Evolutionary conservation across 2,797 vertebrate genomes (phyloP), one percentile per base, ranked within the genome.

Genomic region (Sebastes minor): DNA sequence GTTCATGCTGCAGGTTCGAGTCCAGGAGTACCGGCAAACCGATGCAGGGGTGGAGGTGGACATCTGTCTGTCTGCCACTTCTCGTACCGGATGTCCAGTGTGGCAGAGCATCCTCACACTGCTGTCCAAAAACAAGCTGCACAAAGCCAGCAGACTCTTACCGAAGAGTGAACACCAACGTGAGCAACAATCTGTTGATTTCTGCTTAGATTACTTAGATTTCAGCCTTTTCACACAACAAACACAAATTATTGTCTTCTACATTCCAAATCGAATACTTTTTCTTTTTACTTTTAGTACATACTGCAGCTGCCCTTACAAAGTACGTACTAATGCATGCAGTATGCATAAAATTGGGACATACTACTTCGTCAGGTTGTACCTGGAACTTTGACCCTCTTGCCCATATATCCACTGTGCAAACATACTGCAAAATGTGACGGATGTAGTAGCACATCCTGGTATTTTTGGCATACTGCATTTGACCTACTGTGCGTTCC

Each of bases 41-140:
- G 80, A 86, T 10, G 52, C 65, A 4, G 93, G 94, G 4, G 94
- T 93, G 71, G 95, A 95, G 81, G 95, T 95, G 80, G 94, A 95
- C 80, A 49, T 96, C 65, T 33, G 67, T 33, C 84, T 95, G 61
- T 87, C 87, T 16, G 92, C 92, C 25, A 74, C 66, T 1, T 91
- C 89, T 38, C 74, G 74, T 4, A 80, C 67, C 1, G 76, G 88
- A 11, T 71, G 77, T 20, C 55, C 53, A 0, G 86, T 95, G 70
- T 96, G 95, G 95, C 91, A 93, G 82, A 95, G 90, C 42, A 49
- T 92, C 81, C 53, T 95, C 65, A 95, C 95, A 0, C 83, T 95
- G 46, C 77, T 94, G 63, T 95, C 94, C 6, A 56, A 62, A 46
- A 86, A 82, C 53, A 64, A 62, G 65, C 22, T 2, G 7, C 67